A percentile compares a stretch with the other conserved stretches of the same genome.
Conservation (phyloP, 1,140 invertebrate species). For the Amyelois transitella region DNA sequence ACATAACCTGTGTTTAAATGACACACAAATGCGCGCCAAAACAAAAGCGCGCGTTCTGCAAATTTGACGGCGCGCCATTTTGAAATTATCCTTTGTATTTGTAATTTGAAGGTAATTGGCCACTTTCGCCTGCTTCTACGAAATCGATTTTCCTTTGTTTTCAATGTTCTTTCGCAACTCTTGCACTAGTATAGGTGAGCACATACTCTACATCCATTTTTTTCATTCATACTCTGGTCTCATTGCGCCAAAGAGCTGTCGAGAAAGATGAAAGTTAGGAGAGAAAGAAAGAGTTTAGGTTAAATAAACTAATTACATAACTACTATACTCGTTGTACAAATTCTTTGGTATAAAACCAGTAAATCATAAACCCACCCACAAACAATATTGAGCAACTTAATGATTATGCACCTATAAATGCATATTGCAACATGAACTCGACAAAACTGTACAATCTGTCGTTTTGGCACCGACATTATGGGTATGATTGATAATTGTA, state of each 20-base stretch:
- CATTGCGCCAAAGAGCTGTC: too few relatives aligned
- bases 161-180: background rate
- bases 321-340: too few relatives aligned
- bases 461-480: background rate
- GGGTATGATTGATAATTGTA: background rate
- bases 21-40: background rate
- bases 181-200: too few relatives aligned
- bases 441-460: background rate
- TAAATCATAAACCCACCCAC: background rate
- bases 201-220: too few relatives aligned
- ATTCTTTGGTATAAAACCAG: too few relatives aligned
- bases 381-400: background rate
- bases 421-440: background rate
- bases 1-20: background rate
- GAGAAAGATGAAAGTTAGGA: too few relatives aligned
- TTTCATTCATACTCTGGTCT: too few relatives aligned
- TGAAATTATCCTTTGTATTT: background rate
- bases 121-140: conserved; percentile 1
- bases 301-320: too few relatives aligned
- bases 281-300: too few relatives aligned
- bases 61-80: background rate
- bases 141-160: conserved; percentile 8
- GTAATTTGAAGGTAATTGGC: background rate
- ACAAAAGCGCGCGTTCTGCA: background rate
- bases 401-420: background rate